Conservation (phyloP, 2,113 vertebrate genomes). For the Columba janthina region DNA sequence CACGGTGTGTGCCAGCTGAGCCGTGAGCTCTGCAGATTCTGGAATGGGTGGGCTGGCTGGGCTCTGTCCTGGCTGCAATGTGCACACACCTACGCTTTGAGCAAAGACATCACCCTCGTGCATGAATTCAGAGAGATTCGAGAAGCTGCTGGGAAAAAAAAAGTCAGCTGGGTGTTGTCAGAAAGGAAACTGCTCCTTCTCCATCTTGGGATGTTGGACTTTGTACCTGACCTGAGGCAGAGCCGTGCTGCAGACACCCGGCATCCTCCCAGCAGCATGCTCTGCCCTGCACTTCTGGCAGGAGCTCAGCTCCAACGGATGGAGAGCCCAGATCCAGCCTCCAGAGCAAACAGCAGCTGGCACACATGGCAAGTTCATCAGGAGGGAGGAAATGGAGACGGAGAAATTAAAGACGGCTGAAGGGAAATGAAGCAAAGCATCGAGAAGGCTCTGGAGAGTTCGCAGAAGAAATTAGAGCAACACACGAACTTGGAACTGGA, state of each 20-base stretch:
- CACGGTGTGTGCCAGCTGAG: fast-evolving
- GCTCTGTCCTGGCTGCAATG: not conserved
- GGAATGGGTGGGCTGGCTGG: not conserved
- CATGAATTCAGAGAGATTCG: not conserved
- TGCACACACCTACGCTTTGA: fast-evolving
- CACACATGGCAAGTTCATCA: fast-evolving
- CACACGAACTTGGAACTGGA: not conserved
- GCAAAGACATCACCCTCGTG: fast-evolving
- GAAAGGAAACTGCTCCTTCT: not conserved
- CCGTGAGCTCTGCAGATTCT: fast-evolving
- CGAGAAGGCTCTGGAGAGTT: not conserved
- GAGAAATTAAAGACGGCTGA: not conserved
- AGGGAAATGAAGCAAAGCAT: not conserved
- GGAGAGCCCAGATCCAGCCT: not conserved
- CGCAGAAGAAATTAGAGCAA: not conserved
- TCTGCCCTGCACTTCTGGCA: not conserved
- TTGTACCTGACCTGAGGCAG: not conserved
- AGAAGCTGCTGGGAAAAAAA: not conserved
- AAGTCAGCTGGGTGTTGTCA: not conserved
- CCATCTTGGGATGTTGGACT: fast-evolving
- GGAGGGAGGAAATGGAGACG: fast-evolving
- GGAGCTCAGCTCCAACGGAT: fast-evolving
- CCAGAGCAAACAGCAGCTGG: not conserved
- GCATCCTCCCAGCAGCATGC: fast-evolving
- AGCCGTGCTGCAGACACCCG: fast-evolving